Evolutionary conservation across 2,888 invertebrate species (phyloP).

Genomic region (Alcis repandata): DNA sequence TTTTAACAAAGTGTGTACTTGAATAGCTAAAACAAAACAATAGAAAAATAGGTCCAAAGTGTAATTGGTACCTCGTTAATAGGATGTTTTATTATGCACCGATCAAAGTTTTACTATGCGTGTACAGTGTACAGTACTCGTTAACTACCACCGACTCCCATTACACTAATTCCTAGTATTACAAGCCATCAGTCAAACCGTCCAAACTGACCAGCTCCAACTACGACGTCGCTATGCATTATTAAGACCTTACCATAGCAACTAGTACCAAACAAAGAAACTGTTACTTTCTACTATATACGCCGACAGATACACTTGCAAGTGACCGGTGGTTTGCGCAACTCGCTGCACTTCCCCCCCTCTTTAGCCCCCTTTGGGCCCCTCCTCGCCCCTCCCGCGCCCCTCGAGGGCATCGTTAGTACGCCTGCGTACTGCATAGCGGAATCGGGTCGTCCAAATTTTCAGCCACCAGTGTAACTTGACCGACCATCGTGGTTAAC

Average conservation of each 20-base stretch:
- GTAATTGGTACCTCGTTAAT: too few relatives aligned
- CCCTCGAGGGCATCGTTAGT: constrained; percentile 52
- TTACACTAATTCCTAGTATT: too few relatives aligned
- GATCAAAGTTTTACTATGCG: too few relatives aligned
- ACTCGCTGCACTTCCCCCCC: constrained; percentile 78
- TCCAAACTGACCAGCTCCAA: background rate
- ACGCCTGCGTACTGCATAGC: constrained; percentile 82
- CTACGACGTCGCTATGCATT: constrained; percentile 16
- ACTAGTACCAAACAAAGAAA: constrained; percentile 44
- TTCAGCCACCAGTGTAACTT: constrained; percentile 62
- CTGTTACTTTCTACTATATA: constrained; percentile 46
- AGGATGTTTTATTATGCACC: too few relatives aligned
- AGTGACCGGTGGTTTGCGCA: constrained; percentile 83
- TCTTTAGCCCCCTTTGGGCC: constrained; percentile 49
- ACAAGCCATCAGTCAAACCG: background rate
- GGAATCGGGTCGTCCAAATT: constrained; percentile 85
- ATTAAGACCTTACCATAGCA: constrained; percentile 52
- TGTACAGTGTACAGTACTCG: too few relatives aligned
- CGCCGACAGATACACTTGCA: constrained; percentile 64
- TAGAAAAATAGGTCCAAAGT: too few relatives aligned
- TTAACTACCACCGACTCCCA: too few relatives aligned
- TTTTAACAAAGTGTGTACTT: too few relatives aligned
- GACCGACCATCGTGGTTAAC: constrained; percentile 59
- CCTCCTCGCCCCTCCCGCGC: constrained; percentile 45
- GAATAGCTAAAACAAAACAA: too few relatives aligned